Conservation (phyloP, 2,113 vertebrate genomes). For the Anarhynchus alexandrinus region DNA sequence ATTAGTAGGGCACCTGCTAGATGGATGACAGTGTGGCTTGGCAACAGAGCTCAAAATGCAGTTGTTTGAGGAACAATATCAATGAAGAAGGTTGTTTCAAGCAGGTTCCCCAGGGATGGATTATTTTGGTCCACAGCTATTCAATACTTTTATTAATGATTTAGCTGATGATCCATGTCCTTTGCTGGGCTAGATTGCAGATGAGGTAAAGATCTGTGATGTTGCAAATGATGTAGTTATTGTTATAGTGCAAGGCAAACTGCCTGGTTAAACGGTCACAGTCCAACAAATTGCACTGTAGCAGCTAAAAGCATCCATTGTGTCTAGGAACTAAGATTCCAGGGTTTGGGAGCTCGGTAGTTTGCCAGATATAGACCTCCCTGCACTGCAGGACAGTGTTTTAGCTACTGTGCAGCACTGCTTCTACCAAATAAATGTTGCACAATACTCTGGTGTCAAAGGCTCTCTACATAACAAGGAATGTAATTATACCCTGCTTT, state of each 20-base stretch:
- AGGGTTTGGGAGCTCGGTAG: not conserved
- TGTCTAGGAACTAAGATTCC: not conserved
- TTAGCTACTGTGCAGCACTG: not conserved
- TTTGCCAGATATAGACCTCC: not conserved
- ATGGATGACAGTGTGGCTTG: not conserved
- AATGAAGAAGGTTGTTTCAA: not conserved
- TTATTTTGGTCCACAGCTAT: not conserved
- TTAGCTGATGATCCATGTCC: not conserved
- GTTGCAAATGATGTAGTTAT: not conserved
- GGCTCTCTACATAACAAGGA: accelerated
- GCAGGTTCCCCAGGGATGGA: not conserved
- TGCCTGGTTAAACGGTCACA: not conserved
- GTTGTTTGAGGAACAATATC: not conserved
- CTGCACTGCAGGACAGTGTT: not conserved
- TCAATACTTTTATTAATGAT: not conserved
- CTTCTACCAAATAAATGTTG: not conserved
- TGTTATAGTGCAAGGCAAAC: not conserved
- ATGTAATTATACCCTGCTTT: not conserved
- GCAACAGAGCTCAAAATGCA: not conserved
- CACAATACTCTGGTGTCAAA: not conserved
- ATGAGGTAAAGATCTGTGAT: not conserved
- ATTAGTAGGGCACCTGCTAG: not conserved
- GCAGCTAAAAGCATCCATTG: not conserved
- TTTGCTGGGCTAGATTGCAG: not conserved
- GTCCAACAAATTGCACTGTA: not conserved